Evolutionary conservation across 53 echinoderm and acorn worm genomes (phyloP).

Genomic region (Luidia sarsii): DNA sequence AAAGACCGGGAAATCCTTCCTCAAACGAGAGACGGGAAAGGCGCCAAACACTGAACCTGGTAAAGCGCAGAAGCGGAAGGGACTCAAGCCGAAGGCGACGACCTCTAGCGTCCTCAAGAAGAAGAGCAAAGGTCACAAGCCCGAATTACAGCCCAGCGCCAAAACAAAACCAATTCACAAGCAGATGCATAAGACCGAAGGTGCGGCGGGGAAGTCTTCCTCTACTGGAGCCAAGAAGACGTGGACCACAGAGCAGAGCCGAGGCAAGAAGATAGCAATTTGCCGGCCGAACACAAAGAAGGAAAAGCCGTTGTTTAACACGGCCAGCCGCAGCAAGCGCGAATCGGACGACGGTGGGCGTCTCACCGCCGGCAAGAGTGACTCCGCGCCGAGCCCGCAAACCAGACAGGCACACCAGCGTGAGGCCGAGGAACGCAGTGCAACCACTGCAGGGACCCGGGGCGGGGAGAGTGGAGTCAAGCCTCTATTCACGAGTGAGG

Average conservation of each 20-base stretch:
- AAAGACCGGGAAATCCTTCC: too few relatives aligned
- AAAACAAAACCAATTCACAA: neutral
- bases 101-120: too few relatives aligned
- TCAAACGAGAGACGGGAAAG: too few relatives aligned
- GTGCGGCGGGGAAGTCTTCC: neutral
- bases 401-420: neutral
- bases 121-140: too few relatives aligned
- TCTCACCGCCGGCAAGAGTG: too few relatives aligned
- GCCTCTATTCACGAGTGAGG: conserved; percentile 5
- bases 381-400: too few relatives aligned
- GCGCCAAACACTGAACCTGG: too few relatives aligned
- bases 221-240: neutral
- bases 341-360: neutral
- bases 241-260: neutral
- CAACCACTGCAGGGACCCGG: too few relatives aligned
- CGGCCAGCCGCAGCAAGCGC: neutral
- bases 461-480: conserved; percentile 15
- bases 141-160: too few relatives aligned
- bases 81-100: too few relatives aligned
- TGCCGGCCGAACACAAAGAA: conserved; percentile 8
- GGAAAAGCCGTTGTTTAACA: neutral
- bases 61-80: too few relatives aligned
- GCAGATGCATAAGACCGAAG: neutral
- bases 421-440: too few relatives aligned
- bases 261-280: conserved; percentile 2